These are phyloP conservation scores for Pogona vitticeps DNA, from an alignment of 2,113 vertebrate genomes.

Conservation along the genomic window DNA sequence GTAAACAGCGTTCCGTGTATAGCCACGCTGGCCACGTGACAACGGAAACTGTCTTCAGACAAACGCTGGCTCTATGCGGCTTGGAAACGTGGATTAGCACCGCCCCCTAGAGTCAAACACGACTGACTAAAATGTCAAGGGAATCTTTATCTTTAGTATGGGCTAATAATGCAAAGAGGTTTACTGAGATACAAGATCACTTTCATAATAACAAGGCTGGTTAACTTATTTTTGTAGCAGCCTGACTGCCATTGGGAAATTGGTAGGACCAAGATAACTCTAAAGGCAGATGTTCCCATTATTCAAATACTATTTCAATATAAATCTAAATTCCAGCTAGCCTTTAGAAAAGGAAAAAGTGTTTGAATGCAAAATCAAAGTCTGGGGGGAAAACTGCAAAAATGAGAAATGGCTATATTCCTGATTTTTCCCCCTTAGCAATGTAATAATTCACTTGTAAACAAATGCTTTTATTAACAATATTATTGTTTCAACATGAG, in stretches of 20 bases:
- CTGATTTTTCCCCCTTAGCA: not conserved
- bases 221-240: conserved; percentile 29
- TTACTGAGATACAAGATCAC: not conserved
- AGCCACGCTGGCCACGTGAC: no score
- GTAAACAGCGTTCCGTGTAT: no score
- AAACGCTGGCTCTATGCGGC: no score
- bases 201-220: conserved; percentile 18
- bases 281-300: conserved; percentile 13
- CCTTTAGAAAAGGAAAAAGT: not conserved
- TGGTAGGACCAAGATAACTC: conserved; percentile 14
- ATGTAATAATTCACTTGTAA: not conserved
- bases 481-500: not conserved
- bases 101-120: no score
- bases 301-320: conserved; percentile 21
- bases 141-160: no score
- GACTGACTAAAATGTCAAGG: no score
- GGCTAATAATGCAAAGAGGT: not conserved
- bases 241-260: conserved; percentile 22
- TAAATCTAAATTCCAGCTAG: conserved; percentile 18
- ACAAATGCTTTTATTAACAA: not conserved
- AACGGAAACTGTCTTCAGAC: no score
- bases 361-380: conserved; percentile 9
- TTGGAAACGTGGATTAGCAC: no score
- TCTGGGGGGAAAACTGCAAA: not conserved
- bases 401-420: not conserved